These are phyloP conservation scores for Oryzias javanicus DNA, from an alignment of 2,113 vertebrate species.

Conservation along the genomic window DNA sequence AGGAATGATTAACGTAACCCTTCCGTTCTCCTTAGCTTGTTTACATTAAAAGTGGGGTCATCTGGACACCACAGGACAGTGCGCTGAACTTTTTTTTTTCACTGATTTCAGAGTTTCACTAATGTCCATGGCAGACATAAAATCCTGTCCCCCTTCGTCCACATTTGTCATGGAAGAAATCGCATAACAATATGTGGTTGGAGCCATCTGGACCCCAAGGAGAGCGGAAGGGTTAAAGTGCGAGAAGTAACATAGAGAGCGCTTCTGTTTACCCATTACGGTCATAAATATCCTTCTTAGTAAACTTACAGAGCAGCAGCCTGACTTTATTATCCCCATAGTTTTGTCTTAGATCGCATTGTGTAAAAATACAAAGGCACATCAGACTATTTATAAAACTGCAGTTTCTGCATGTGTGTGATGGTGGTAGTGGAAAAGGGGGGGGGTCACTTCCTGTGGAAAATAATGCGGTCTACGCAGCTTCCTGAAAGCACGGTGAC, in stretches of 20 bases:
- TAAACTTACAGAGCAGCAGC: conserved; percentile 2
- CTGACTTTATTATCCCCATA: background rate
- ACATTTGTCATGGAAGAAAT: too few relatives aligned
- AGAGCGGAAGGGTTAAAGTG: too few relatives aligned
- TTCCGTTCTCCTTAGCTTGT: too few relatives aligned
- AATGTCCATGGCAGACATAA: too few relatives aligned
- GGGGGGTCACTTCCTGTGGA: conserved; percentile 55
- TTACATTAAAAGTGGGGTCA: too few relatives aligned
- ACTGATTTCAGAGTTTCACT: too few relatives aligned
- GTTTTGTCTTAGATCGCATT: conserved; percentile 11
- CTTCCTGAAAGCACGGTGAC: conserved; percentile 53
- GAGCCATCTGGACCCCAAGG: too few relatives aligned
- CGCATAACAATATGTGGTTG: too few relatives aligned
- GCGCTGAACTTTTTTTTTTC: too few relatives aligned
- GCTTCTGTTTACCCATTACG: background rate
- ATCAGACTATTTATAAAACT: conserved; percentile 12
- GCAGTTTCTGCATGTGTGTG: background rate
- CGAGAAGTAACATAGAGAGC: background rate
- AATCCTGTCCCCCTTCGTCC: too few relatives aligned
- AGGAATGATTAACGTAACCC: background rate
- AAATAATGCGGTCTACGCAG: conserved; percentile 23
- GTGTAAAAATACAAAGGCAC: conserved; percentile 9
- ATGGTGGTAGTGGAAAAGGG: background rate
- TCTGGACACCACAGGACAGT: too few relatives aligned
- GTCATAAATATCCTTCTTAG: background rate